Evolutionary conservation across 1,140 invertebrate genomes (phyloP), one percentile per base, ranked within the genome.

Genomic region (Leptonema lineaticorne): DNA sequence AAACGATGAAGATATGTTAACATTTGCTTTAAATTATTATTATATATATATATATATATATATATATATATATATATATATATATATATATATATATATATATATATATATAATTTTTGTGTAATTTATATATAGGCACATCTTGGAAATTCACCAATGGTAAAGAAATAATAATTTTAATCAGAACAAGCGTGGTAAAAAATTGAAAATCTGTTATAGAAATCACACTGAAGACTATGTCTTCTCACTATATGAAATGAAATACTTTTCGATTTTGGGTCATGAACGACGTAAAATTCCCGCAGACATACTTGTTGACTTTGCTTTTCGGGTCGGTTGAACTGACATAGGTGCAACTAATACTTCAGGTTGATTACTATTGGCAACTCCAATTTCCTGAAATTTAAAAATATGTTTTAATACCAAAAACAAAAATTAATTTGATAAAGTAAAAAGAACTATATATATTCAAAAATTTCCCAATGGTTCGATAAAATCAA

Each of bases 301-400:
- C 24, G 76, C 75, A 8, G 76, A 77, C 58, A 75, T 75, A 3
- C 84, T 83, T 33, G 74, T 73, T 65, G 78, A 85, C 81, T 89
- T 89, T 69, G 86, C 83, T 80, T 92, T 92, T 75, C 90, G 85
- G 62, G 87, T 91, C 66, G 90, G 90, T 78, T 92, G 90, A 74
- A 92, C 90, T 64, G 91, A 92, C 78, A 92, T 85, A 46, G 90
- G 90, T 72, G 90, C 89, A 73, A 90, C 85, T 73, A 90, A 83
- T 75, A 88, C 83, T 59, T 87, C 86, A 69, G 84, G 82, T 68
- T 85, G 84, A 58, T 85, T 78, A 77, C 82, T 80, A 78, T 82
- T 84, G 37, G 76, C 74, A 76, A 85, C 85, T 69, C 84, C 87
- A 72, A 88, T 79, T 78, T 88, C 87, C 87, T 89, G 82, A 76